These are phyloP conservation scores for Paralinhomoeus sp. DNA, from an alignment of 2,888 invertebrate genomes.

Conservation along the genomic window DNA sequence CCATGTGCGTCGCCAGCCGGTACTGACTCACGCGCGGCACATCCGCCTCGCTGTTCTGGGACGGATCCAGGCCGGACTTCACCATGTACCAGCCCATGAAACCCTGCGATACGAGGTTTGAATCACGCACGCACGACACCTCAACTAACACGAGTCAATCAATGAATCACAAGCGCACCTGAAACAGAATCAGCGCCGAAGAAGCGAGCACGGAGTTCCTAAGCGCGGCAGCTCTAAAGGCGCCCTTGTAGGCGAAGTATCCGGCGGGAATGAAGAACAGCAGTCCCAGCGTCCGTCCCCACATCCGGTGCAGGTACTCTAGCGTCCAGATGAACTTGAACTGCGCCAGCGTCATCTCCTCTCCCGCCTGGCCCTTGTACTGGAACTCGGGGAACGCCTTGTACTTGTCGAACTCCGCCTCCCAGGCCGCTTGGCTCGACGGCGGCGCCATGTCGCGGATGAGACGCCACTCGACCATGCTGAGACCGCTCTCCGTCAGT, in stretches of 20 bases:
- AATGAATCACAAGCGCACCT: conserved; percentile 34
- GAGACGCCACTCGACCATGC: conserved; percentile 89
- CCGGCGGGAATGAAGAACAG: conserved; percentile 64
- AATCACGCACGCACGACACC: too few relatives aligned
- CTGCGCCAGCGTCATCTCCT: conserved; percentile 60
- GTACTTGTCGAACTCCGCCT: conserved; percentile 64
- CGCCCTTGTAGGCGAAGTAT: conserved; percentile 60
- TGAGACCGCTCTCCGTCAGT: conserved; percentile 84
- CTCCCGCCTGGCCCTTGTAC: conserved; percentile 43
- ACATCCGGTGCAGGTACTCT: conserved; percentile 82
- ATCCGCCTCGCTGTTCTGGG: conserved; percentile 27
- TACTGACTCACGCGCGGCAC: conserved; percentile 76
- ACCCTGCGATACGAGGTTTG: conserved; percentile 38
- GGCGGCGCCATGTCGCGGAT: conserved; percentile 70
- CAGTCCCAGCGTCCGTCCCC: conserved; percentile 67
- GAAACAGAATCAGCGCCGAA: conserved; percentile 57
- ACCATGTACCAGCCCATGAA: conserved; percentile 99
- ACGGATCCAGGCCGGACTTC: conserved; percentile 63
- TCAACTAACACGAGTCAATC: background rate
- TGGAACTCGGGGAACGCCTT: conserved; percentile 86
- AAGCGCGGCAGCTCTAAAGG: conserved; percentile 46
- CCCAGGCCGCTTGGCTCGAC: conserved; percentile 53
- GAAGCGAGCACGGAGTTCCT: too few relatives aligned
- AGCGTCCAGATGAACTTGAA: conserved; percentile 89
- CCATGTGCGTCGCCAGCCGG: conserved; percentile 60